phyloP scores from a whole-genome alignment of 2,113 vertebrate genomes.

The Columba janthina region DNA sequence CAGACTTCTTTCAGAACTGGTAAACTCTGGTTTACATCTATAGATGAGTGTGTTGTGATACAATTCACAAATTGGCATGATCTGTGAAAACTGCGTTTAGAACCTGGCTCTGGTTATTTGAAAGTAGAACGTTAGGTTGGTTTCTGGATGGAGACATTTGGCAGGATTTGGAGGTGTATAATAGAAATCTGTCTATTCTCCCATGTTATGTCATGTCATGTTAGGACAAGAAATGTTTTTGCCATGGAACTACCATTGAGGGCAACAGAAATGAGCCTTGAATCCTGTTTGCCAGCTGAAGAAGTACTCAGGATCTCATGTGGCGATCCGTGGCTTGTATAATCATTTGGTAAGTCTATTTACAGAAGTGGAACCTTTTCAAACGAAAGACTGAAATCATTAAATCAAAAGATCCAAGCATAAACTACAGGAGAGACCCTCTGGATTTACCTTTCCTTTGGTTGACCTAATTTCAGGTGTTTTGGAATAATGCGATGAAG shows the following conservation, averaged over 20 bases:
- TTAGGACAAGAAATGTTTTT: background rate
- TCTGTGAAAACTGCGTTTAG: background rate
- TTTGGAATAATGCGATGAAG: conserved; percentile 54
- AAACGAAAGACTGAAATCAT: background rate
- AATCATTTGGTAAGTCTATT: background rate
- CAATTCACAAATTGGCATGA: background rate
- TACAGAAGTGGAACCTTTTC: background rate
- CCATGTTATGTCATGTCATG: background rate
- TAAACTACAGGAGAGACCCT: conserved; percentile 16
- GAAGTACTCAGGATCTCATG: background rate
- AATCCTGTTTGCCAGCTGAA: background rate
- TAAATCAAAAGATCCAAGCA: conserved; percentile 6
- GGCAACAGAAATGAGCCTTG: background rate
- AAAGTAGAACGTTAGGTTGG: background rate
- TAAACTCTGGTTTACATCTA: background rate
- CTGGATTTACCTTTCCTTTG: conserved; percentile 45
- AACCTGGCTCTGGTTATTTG: background rate
- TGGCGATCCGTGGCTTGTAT: background rate
- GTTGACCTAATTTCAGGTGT: conserved; percentile 43
- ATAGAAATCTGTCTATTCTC: background rate
- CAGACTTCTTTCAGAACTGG: background rate
- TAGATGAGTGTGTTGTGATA: background rate
- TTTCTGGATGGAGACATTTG: background rate
- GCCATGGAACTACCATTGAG: background rate
- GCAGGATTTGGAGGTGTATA: background rate